phyloP scores from a whole-genome alignment of 2,113 vertebrate species.

The Tachysurus fulvidraco region DNA sequence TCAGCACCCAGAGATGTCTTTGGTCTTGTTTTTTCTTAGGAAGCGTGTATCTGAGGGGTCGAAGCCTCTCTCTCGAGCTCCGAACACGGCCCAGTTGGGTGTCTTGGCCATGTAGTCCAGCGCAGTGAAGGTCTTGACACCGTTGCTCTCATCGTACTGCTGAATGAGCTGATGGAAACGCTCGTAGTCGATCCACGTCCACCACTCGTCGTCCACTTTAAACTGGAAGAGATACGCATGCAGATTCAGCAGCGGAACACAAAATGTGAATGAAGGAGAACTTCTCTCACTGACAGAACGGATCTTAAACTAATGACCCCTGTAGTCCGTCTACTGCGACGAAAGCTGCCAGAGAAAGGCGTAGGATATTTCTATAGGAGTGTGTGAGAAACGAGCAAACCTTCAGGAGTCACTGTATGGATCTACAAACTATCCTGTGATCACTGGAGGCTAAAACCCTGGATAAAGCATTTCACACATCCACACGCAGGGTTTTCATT shows the following conservation, averaged over 20 bases:
- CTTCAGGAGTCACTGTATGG: background rate
- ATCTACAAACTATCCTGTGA: background rate
- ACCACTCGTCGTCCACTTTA: slow-evolving; percentile 83
- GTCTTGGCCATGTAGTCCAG: slow-evolving; percentile 84
- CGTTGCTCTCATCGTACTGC: slow-evolving; percentile 67
- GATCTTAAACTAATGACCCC: slow-evolving; percentile 22
- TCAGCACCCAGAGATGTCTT: slow-evolving; percentile 88
- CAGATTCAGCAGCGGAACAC: background rate
- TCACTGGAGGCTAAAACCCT: background rate
- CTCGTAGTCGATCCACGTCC: slow-evolving; percentile 90
- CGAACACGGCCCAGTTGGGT: slow-evolving; percentile 87
- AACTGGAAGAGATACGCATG: slow-evolving; percentile 79
- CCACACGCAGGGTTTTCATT: too few species aligned
- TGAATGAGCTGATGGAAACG: slow-evolving; percentile 83
- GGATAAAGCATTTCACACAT: too few species aligned
- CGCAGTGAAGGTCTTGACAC: slow-evolving; percentile 74
- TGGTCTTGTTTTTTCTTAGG: slow-evolving; percentile 82
- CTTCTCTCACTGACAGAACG: slow-evolving; percentile 8
- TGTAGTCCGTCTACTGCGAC: background rate
- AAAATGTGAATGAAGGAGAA: background rate
- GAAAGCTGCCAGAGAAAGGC: background rate
- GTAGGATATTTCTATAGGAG: background rate
- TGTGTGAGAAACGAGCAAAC: background rate
- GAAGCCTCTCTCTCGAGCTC: slow-evolving; percentile 83
- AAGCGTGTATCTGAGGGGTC: slow-evolving; percentile 84